Conservation (phyloP, 2,797 vertebrate species). For the Darevskia nairensis region DNA sequence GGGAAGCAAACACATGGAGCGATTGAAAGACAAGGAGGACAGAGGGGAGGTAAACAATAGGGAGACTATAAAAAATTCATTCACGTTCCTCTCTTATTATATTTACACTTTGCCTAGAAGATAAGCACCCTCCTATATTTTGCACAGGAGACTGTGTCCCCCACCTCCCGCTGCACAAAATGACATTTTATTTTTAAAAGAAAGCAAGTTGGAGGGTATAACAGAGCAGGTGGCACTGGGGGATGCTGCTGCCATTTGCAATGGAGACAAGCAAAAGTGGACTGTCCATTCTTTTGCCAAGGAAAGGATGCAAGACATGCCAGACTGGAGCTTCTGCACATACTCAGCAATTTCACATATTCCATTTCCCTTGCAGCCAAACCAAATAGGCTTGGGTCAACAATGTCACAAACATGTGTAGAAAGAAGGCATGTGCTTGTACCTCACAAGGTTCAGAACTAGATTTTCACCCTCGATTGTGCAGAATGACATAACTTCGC, state of each 20-base stretch:
- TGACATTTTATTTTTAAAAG: conserved; percentile 35
- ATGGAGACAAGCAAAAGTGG: neutral
- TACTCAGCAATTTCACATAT: neutral
- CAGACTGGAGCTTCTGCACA: neutral
- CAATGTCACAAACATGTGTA: neutral
- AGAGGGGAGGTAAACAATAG: conserved; percentile 21
- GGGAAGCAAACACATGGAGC: neutral
- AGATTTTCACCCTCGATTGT: neutral
- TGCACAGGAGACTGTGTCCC: neutral
- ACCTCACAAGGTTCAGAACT: neutral
- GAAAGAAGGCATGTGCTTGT: neutral
- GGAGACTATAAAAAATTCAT: conserved; percentile 34
- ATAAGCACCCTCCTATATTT: conserved; percentile 18
- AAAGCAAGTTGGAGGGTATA: conserved; percentile 18
- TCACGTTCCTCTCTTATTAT: conserved; percentile 10
- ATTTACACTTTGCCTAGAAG: conserved; percentile 48
- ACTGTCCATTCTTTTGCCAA: neutral
- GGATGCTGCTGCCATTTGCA: neutral
- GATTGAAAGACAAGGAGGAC: conserved; percentile 27
- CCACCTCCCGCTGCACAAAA: conserved; percentile 31
- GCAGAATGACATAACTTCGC: neutral
- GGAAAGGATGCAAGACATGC: neutral
- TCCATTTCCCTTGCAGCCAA: neutral
- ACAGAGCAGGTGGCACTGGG: neutral
- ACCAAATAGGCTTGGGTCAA: neutral